A percentile compares a stretch with the other conserved stretches of the same genome.
phyloP scores from a whole-genome alignment of 2,888 invertebrate genomes.

The Corythucha ciliata region DNA sequence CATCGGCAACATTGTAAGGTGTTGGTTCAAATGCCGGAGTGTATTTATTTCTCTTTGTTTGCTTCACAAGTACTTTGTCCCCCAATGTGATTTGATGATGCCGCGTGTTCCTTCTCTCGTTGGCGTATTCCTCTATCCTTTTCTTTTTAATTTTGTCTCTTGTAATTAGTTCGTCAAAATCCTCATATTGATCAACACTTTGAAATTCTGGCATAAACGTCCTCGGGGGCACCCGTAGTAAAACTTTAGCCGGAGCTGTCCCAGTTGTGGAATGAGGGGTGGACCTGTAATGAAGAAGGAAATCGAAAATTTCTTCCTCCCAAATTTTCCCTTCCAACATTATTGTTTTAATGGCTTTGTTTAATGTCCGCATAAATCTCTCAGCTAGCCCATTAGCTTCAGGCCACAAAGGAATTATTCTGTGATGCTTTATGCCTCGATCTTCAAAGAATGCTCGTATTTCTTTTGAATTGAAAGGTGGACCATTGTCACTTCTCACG shows the following conservation, averaged over 20 bases:
- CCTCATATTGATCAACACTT: no score
- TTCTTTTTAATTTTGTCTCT: no score
- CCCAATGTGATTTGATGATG: no score
- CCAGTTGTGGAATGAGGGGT: conserved; percentile 8
- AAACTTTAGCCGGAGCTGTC: background rate
- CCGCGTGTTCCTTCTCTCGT: no score
- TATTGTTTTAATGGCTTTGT: conserved; percentile 5
- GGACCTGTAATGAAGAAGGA: background rate
- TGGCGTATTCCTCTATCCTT: no score
- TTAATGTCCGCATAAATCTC: conserved; percentile 15
- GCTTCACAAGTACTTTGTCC: no score
- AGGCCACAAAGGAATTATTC: conserved; percentile 11
- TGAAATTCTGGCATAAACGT: no score
- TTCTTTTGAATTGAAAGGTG: conserved; percentile 11
- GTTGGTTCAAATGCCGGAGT: no score
- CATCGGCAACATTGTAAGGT: no score
- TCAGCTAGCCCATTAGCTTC: conserved; percentile 11
- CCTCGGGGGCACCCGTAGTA: background rate
- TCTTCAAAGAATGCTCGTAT: background rate
- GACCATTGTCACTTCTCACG: conserved; percentile 11
- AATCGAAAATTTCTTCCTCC: conserved; percentile 12
- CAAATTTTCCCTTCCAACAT: conserved; percentile 12
- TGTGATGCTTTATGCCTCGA: background rate
- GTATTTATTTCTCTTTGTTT: no score
- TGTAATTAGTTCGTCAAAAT: no score